Evolutionary conservation across 2,797 vertebrate genomes (phyloP).

Genomic region (Sebastolobus alascanus): DNA sequence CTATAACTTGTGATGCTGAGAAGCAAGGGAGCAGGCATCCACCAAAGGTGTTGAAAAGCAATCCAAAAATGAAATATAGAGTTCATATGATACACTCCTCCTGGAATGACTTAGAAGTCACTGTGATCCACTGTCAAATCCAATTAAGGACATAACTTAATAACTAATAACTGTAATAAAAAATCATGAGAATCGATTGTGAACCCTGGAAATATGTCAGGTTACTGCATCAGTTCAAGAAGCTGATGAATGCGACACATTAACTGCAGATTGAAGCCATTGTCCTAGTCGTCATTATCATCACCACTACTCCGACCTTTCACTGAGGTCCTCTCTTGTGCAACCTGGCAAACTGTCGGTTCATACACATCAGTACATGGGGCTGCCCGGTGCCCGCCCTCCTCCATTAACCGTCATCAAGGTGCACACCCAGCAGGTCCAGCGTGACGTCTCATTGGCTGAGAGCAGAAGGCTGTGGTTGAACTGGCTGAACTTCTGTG

Average conservation of each 20-base stretch:
- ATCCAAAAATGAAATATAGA: neutral
- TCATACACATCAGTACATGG: neutral
- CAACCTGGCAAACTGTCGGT: slow-evolving; percentile 1
- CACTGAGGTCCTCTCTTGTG: neutral
- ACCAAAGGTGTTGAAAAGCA: neutral
- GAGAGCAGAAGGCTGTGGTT: slow-evolving; percentile 16
- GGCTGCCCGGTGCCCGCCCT: neutral
- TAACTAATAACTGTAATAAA: neutral
- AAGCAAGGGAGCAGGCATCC: neutral
- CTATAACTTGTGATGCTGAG: neutral
- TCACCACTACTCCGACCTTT: neutral
- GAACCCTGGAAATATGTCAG: slow-evolving; percentile 2
- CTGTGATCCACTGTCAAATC: neutral
- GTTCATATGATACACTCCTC: neutral
- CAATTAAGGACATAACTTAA: neutral
- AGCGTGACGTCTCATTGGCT: slow-evolving; percentile 2
- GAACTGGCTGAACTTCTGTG: slow-evolving; percentile 31
- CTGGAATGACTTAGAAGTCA: neutral
- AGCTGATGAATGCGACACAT: neutral
- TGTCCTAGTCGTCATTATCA: slow-evolving; percentile 20
- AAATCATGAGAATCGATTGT: neutral
- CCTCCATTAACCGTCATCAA: slow-evolving; percentile 29
- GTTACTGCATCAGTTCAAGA: neutral
- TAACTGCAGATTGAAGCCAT: slow-evolving; percentile 11
- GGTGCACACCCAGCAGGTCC: slow-evolving; percentile 19